These are phyloP conservation scores for Plusia festucae DNA, from an alignment of 2,888 invertebrate species.

Conservation along the genomic window DNA sequence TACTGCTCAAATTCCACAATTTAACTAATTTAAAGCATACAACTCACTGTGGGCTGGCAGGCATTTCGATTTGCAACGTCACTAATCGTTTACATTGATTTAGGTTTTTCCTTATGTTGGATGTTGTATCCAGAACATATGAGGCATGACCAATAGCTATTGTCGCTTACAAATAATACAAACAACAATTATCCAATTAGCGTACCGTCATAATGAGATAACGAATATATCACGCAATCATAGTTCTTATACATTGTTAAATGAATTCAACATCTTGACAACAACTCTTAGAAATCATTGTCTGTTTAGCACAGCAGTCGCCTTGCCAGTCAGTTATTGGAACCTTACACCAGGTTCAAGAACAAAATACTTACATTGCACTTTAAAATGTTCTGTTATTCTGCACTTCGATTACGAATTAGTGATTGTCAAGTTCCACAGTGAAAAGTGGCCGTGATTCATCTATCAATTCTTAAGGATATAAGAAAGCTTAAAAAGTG, in stretches of 20 bases:
- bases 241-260: not conserved
- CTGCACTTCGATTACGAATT: not conserved
- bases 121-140: not conserved
- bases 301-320: not conserved
- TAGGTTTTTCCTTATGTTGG: too few relatives aligned
- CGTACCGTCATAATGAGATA: constrained; percentile 8
- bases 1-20: too few relatives aligned
- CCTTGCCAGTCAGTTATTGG: not conserved
- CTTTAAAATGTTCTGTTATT: not conserved
- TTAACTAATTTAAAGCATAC: too few relatives aligned
- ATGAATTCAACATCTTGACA: constrained; percentile 7
- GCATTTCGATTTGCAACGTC: too few relatives aligned
- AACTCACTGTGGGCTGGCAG: too few relatives aligned
- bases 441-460: not conserved
- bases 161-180: constrained; percentile 14
- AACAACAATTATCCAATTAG: constrained; percentile 10
- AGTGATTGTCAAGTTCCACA: not conserved
- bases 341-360: not conserved
- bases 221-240: constrained; percentile 12
- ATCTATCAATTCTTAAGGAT: not conserved
- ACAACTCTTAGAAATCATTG: not conserved
- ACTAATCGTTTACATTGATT: too few relatives aligned
- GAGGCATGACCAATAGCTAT: constrained; percentile 6
- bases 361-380: not conserved
- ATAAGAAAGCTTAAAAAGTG: not conserved